Base-by-base conservation (phyloP, 2,888 invertebrate species). In the Caenorhabditis sulstoni region DNA sequence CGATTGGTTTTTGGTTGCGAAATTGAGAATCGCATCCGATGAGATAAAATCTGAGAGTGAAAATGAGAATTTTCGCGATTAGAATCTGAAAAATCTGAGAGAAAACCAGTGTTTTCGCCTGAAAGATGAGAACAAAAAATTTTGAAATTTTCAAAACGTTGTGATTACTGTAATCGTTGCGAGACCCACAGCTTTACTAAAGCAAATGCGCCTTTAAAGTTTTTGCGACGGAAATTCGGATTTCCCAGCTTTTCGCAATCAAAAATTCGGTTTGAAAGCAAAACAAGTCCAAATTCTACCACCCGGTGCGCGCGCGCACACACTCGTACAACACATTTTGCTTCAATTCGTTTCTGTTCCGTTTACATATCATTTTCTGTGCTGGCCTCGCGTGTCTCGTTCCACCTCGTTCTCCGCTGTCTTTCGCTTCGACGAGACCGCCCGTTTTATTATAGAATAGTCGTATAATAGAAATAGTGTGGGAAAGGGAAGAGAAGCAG, bases 401-500 rank as follows among this genome's bases (percentile, higher is more conserved):
- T 9, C 29, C 47, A 49, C 58, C 37, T 12, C n/a, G 16, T n/a
- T 23, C 23, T 47, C 7, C 16, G 49, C 44, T 4, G 49, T 59
- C 22, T 68, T 20, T 58, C 61, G 16, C 49, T 23, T 57, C 58
- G 16, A 3, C 49, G 16, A 29, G 44, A 64, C 71, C 39, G 71
- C 71, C 49, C 49, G 47, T 62, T 62, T 44, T 47, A 70, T 37
- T 53, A 62, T 41, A 41, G 29, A 41, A 41, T 41, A 41, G 12
- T 29, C 29, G 29, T 29, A n/a, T n/a, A n/a, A n/a, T n/a, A n/a
- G n/a, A 29, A 29, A 29, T 29, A 29, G 29, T 29, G 7, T 7
- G 29, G 29, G 7, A 7, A 29, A 3, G 29, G 29, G 3, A 7
- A 29, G 29, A 29, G 29, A 29, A 3, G 29, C 29, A 29, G 29